These are phyloP conservation scores for Melangyna quadrimaculata DNA, from an alignment of 2,888 invertebrate species.

Conservation along the genomic window DNA sequence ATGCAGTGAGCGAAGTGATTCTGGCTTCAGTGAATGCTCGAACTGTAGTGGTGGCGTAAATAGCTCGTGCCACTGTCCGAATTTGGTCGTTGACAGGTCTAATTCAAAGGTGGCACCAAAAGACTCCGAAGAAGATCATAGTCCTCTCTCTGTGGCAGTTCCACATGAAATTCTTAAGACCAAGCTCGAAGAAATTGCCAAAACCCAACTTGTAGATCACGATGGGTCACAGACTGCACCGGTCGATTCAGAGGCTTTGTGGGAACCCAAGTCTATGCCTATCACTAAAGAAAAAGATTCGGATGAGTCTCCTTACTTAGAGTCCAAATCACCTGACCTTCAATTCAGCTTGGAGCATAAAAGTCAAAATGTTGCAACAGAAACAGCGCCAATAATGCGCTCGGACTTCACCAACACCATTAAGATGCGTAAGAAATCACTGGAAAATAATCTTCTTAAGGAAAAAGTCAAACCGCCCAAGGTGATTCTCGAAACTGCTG, in stretches of 20 bases:
- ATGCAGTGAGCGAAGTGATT: constrained; percentile 83
- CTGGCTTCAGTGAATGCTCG: constrained; percentile 83
- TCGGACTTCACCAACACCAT: constrained; percentile 81
- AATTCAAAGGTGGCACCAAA: constrained; percentile 37
- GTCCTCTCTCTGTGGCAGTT: constrained; percentile 75
- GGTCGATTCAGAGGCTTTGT: neutral
- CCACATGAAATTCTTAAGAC: constrained; percentile 77
- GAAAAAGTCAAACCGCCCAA: constrained; percentile 77
- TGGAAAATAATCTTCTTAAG: constrained; percentile 78
- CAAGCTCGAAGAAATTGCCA: constrained; percentile 79
- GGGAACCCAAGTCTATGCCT: neutral
- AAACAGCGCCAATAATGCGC: constrained; percentile 78
- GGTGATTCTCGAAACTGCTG: constrained; percentile 75
- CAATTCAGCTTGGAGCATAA: constrained; percentile 32
- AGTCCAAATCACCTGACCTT: constrained; percentile 26
- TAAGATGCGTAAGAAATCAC: constrained; percentile 80
- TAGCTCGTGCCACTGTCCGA: constrained; percentile 71
- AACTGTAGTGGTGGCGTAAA: constrained; percentile 76
- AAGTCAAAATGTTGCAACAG: constrained; percentile 57
- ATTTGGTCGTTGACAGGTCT: constrained; percentile 10
- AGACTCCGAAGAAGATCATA: constrained; percentile 61
- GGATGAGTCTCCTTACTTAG: constrained; percentile 3
- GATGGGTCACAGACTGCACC: constrained; percentile 34
- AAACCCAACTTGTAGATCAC: constrained; percentile 68
- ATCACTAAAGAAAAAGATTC: neutral